Conservation (phyloP, 2,113 vertebrate species). For the Peromyscus leucopus region DNA sequence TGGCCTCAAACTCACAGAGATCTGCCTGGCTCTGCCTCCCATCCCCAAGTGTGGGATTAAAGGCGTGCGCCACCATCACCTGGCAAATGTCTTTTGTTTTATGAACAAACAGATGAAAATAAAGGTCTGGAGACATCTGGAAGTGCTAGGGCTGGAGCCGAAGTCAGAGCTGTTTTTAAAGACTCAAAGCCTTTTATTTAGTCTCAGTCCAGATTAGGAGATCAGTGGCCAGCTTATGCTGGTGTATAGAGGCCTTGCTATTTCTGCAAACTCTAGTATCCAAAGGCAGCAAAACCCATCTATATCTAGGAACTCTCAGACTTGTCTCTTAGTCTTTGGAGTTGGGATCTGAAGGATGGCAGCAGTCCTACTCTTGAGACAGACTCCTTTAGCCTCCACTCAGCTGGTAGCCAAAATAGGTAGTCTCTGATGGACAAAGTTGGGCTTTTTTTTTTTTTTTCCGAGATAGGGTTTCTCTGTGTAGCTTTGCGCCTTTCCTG, state of each 20-base stretch:
- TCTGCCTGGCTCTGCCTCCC: too few species aligned
- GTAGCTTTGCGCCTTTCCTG: too few species aligned
- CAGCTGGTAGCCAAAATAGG: not conserved
- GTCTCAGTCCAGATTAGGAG: not conserved
- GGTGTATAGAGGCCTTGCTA: not conserved
- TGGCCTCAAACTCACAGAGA: too few species aligned
- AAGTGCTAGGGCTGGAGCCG: not conserved
- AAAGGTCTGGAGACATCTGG: not conserved
- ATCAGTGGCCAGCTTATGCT: not conserved
- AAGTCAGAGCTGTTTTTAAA: not conserved
- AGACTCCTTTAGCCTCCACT: not conserved
- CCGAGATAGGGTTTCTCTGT: too few species aligned
- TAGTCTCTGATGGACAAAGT: not conserved
- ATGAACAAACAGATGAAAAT: not conserved
- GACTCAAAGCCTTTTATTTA: not conserved
- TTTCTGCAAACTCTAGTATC: not conserved
- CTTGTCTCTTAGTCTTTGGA: not conserved
- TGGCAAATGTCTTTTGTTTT: too few species aligned
- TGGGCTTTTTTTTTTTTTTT: not conserved
- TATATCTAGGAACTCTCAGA: not conserved
- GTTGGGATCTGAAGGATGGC: not conserved
- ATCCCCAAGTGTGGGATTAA: too few species aligned
- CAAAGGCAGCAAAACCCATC: not conserved
- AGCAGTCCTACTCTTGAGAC: not conserved
- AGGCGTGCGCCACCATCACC: too few species aligned